Evolutionary conservation across 2,888 invertebrate species (phyloP).

Genomic region (Cheiracanthium punctorium): DNA sequence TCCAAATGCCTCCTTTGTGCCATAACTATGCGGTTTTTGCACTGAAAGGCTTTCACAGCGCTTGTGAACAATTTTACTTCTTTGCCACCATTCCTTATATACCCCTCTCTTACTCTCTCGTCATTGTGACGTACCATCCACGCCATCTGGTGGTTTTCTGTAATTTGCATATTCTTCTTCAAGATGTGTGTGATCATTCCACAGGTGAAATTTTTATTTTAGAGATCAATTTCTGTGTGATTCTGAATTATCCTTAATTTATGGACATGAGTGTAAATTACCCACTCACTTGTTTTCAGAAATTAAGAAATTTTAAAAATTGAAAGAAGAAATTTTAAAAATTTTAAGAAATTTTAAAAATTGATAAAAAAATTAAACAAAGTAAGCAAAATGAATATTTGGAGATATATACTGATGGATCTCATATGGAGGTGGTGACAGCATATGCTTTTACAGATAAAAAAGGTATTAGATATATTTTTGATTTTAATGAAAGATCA

Average conservation of each 20-base stretch:
- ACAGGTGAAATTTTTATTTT: slow-evolving; percentile 12
- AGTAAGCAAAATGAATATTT: too few relatives aligned
- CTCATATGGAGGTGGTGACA: too few relatives aligned
- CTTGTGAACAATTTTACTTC: slow-evolving; percentile 32
- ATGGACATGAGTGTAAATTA: slow-evolving; percentile 10
- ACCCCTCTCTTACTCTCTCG: slow-evolving; percentile 23
- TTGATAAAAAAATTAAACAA: too few relatives aligned
- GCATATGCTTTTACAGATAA: too few relatives aligned
- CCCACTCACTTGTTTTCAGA: too few relatives aligned
- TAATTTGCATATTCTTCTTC: background rate
- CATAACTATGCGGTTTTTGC: background rate
- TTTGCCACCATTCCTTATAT: slow-evolving; percentile 29
- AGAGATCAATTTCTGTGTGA: slow-evolving; percentile 1
- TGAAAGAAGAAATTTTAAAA: too few relatives aligned
- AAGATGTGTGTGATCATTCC: background rate
- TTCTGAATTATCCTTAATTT: slow-evolving; percentile 13
- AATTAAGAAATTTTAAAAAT: too few relatives aligned
- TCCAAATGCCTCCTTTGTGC: background rate
- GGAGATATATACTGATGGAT: too few relatives aligned
- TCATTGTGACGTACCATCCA: slow-evolving; percentile 6
- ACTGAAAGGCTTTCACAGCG: slow-evolving; percentile 4
- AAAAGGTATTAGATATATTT: too few relatives aligned
- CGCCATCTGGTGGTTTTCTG: background rate
- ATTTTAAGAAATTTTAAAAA: too few relatives aligned
- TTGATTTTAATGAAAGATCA: too few relatives aligned